Evolutionary conservation across 1,140 invertebrate genomes (phyloP).

Genomic region (Leptinotarsa lineolata): DNA sequence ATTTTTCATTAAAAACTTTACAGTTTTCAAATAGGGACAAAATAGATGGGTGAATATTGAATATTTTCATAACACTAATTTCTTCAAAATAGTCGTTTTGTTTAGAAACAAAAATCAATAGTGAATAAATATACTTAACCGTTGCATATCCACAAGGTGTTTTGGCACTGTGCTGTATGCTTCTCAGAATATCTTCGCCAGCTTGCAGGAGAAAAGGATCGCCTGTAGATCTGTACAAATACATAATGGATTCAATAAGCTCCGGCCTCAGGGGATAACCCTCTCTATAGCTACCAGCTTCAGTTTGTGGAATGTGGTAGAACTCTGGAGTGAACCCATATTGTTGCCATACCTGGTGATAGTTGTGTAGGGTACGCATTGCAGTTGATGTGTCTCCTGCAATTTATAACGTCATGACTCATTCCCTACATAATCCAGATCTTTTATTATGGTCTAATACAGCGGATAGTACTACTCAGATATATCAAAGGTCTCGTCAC

Average conservation of each 20-base stretch:
- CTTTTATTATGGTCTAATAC: no score
- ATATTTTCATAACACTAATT: no score
- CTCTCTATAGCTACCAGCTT: slow-evolving; percentile 82
- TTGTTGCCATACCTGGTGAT: slow-evolving; percentile 94
- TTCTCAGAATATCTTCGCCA: slow-evolving; percentile 85
- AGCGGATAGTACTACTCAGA: no score
- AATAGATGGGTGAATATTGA: no score
- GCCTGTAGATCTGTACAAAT: slow-evolving; percentile 90
- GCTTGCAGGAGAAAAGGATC: slow-evolving; percentile 91
- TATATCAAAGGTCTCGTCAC: no score
- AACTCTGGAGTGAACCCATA: slow-evolving; percentile 98
- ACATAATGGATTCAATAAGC: slow-evolving; percentile 96
- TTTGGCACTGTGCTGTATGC: slow-evolving; percentile 86
- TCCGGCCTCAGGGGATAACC: slow-evolving; percentile 96
- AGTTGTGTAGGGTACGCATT: slow-evolving; percentile 92
- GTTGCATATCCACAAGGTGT: slow-evolving; percentile 98
- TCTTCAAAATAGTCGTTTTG: no score
- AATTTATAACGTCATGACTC: no score
- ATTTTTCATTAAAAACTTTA: no score
- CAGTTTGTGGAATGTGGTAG: slow-evolving; percentile 89
- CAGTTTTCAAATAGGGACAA: no score
- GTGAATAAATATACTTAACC: slow-evolving; percentile 59
- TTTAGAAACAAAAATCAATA: no score
- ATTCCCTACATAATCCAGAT: no score
- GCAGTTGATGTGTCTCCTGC: slow-evolving; percentile 87